These are phyloP conservation scores for Drosophila affinis DNA, from an alignment of 2,888 invertebrate species.

Conservation along the genomic window DNA sequence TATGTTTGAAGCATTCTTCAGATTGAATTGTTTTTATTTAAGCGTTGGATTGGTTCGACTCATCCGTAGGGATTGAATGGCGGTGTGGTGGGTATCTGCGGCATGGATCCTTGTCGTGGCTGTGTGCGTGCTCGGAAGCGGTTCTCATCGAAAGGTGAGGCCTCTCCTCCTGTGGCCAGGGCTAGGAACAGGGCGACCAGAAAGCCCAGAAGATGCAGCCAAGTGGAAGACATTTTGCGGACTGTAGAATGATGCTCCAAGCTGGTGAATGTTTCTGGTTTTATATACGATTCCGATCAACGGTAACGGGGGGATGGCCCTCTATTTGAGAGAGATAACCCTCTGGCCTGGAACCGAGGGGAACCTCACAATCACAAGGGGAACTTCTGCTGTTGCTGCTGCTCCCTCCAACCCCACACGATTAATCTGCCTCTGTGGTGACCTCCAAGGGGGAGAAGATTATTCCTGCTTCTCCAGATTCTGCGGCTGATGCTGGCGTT, in stretches of 20 bases:
- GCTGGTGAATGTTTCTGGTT: slow-evolving; percentile 1
- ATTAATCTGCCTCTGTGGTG: slow-evolving; percentile 43
- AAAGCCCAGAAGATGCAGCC: slow-evolving; percentile 36
- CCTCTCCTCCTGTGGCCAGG: slow-evolving; percentile 22
- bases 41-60: neutral
- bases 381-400: slow-evolving; percentile 14
- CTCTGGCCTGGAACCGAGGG: slow-evolving; percentile 2
- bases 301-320: slow-evolving; percentile 34
- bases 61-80: slow-evolving; percentile 65
- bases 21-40: slow-evolving; percentile 57
- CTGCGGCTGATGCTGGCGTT: neutral
- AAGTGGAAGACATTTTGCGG: slow-evolving; percentile 47
- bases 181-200: slow-evolving; percentile 28
- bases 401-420: neutral
- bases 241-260: slow-evolving; percentile 1
- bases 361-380: slow-evolving; percentile 48
- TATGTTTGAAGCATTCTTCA: slow-evolving; percentile 41
- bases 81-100: slow-evolving; percentile 53
- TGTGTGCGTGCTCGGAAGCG: slow-evolving; percentile 29
- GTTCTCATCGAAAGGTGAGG: slow-evolving; percentile 48
- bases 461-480: neutral
- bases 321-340: slow-evolving; percentile 15
- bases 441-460: slow-evolving; percentile 17
- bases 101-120: slow-evolving; percentile 4
- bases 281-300: slow-evolving; percentile 37